Evolutionary conservation across 2,797 vertebrate species (phyloP).

Genomic region (Mormyrops attenuatus): DNA sequence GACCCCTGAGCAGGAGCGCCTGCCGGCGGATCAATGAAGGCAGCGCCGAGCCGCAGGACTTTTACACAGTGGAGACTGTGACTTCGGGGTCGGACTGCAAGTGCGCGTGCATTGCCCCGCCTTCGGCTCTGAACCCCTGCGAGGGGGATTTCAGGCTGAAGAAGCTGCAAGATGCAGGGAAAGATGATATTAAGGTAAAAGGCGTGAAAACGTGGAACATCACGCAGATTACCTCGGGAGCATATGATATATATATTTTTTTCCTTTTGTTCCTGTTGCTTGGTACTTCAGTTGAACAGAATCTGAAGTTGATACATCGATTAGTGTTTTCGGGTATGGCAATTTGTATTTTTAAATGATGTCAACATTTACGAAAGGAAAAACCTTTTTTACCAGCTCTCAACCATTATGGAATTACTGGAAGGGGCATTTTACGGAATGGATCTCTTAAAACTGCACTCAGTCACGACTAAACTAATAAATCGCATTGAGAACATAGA

Average conservation of each 20-base stretch:
- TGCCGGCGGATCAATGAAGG: conserved; percentile 68
- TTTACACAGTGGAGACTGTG: conserved; percentile 86
- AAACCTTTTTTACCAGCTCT: conserved; percentile 58
- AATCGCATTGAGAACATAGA: conserved; percentile 80
- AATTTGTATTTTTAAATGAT: background rate
- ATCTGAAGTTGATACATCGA: background rate
- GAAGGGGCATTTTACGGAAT: conserved; percentile 85
- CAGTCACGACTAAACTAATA: conserved; percentile 82
- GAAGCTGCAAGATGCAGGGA: conserved; percentile 78
- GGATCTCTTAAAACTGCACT: conserved; percentile 85
- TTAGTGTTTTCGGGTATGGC: background rate
- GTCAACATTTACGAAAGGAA: background rate
- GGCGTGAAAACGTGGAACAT: background rate
- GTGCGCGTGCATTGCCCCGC: conserved; percentile 82
- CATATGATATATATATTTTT: background rate
- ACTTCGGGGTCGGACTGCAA: conserved; percentile 81
- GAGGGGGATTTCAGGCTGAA: conserved; percentile 85
- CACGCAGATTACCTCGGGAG: background rate
- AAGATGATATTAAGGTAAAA: conserved; percentile 77
- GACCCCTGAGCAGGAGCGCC: conserved; percentile 75
- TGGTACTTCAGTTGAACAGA: background rate
- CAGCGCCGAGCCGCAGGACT: conserved; percentile 54
- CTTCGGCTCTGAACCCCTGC: conserved; percentile 85
- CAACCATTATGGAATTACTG: conserved; percentile 79
- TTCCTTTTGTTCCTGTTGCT: background rate